Evolutionary conservation across 92 coral and sea anemone genomes (phyloP), one percentile per base, ranked within the genome.

Genomic region (Heliopora coerulea): DNA sequence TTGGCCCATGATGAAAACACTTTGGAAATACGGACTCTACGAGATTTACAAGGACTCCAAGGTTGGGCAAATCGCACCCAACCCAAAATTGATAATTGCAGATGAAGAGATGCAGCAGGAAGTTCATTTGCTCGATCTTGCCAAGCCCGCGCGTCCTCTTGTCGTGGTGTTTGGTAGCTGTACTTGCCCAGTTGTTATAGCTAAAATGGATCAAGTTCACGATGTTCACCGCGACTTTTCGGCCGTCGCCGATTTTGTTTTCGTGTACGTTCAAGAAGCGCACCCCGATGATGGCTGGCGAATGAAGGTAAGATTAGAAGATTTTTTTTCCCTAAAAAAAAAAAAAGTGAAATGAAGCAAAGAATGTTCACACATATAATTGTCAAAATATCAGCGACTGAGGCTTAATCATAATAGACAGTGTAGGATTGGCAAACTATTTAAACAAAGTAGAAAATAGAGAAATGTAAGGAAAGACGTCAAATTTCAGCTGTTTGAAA

Each of bases 251-350:
- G 96, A 91, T 63, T 88, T 91, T 70, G 65, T 91, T 8, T 79
- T 88, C 6, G 73, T 91, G 21, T 91, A 91, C 80, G 72, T 89
- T 25, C 84, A 91, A 33, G 97, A 91, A 25, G 97, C 96, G 0
- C 97, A 91, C 63, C 97, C 97, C 0, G 68, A 79, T 20, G 97
- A 91, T 58, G 97, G 85, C 33, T 91, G 97, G 97, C 79, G 82
- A 2, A 75, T 91, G 37, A 82, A 91, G 89, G 97, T 91, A 15
- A 46, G 52, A n/a, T n/a, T n/a, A n/a, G n/a, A n/a, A n/a, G n/a
- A n/a, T n/a, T n/a, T n/a, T n/a, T n/a, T n/a, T n/a, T n/a, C n/a
- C n/a, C n/a, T n/a, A n/a, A n/a, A n/a, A n/a, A n/a, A n/a, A n/a
- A 37, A 4, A 4, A 37, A 37, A 12, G 42, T 37, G 5, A 12